Conservation (phyloP, 2,888 invertebrate species). For the Drosophila mimica region DNA sequence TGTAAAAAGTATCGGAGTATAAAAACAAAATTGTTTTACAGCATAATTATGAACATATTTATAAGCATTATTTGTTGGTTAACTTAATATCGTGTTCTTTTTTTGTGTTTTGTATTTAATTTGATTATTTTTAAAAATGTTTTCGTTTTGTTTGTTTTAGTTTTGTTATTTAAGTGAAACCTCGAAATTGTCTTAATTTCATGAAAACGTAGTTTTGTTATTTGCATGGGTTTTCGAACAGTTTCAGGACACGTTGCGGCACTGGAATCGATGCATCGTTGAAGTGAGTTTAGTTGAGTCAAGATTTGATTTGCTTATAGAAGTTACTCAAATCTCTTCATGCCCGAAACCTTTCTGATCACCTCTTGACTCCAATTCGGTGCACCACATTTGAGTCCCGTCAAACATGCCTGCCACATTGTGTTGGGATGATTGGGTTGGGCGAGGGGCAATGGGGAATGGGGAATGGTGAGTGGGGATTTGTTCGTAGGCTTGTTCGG, state of each 20-base stretch:
- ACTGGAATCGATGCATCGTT: neutral
- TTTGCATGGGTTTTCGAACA: constrained; percentile 34
- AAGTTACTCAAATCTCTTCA: constrained; percentile 18
- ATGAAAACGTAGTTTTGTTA: constrained; percentile 69
- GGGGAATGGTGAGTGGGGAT: constrained; percentile 49
- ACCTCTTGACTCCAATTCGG: neutral
- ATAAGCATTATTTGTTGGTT: constrained; percentile 23
- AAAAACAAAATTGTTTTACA: constrained; percentile 28
- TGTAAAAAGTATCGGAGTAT: neutral
- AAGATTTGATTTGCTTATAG: constrained; percentile 15
- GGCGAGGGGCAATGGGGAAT: constrained; percentile 12
- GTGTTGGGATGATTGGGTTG: constrained; percentile 8
- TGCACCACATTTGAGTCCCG: constrained; percentile 1
- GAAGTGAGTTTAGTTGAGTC: constrained; percentile 13
- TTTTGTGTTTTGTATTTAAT: constrained; percentile 27
- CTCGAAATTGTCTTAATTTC: constrained; percentile 83
- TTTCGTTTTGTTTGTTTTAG: constrained; percentile 31
- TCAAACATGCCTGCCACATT: constrained; percentile 7
- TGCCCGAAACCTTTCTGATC: constrained; percentile 42
- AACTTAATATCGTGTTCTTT: constrained; percentile 6
- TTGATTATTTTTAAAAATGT: constrained; percentile 31
- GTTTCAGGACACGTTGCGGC: constrained; percentile 19
- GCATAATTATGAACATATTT: constrained; percentile 32
- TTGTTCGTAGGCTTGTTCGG: constrained; percentile 36
- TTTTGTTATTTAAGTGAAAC: constrained; percentile 78